A percentile compares a stretch with the other conserved stretches of the same genome.
phyloP scores from a whole-genome alignment of 2,113 vertebrate species.

The Phoenicopterus ruber region DNA sequence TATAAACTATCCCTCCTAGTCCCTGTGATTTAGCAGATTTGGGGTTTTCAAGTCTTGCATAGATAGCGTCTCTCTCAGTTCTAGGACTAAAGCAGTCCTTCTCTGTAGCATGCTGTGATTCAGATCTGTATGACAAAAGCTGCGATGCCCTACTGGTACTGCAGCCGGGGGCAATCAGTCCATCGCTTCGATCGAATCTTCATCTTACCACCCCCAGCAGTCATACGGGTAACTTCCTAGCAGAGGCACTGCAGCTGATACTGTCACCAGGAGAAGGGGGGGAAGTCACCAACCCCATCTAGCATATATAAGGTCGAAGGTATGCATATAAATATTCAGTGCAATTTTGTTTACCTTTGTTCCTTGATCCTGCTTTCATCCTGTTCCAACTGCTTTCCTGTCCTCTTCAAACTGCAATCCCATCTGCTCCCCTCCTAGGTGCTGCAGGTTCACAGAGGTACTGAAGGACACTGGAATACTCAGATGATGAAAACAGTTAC shows the following conservation, averaged over 20 bases:
- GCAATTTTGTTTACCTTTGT: background rate
- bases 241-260: background rate
- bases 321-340: background rate
- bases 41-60: background rate
- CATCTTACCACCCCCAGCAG: background rate
- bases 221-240: background rate
- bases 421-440: background rate
- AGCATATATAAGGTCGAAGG: rapidly evolving
- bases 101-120: background rate
- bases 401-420: background rate
- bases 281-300: background rate
- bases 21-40: background rate
- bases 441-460: background rate
- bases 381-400: background rate
- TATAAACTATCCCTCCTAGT: background rate
- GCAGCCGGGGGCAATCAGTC: background rate
- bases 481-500: background rate
- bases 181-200: background rate
- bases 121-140: background rate
- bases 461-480: background rate
- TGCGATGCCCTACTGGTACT: background rate
- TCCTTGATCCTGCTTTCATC: background rate
- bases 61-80: background rate
- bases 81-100: background rate
- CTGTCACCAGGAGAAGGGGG: background rate